Percentiles rank a stretch among this genome's conserved stretches.
phyloP scores from a whole-genome alignment of 2,113 vertebrate genomes.

The Tragelaphus scriptus region DNA sequence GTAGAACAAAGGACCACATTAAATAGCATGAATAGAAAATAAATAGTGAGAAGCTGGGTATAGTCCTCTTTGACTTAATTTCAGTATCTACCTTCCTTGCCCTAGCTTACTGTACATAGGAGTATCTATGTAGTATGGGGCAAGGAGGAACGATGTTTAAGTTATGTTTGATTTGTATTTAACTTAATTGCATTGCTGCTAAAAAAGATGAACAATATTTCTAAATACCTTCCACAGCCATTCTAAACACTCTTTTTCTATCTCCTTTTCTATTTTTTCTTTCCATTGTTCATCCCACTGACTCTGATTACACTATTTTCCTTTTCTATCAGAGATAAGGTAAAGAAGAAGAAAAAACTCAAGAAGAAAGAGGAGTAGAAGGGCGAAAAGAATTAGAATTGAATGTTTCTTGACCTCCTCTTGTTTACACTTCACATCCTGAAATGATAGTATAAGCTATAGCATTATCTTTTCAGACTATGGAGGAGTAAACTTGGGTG shows the following conservation, averaged over 20 bases:
- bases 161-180: neutral
- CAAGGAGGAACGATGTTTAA: neutral
- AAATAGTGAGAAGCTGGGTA: neutral
- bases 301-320: neutral
- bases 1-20: neutral
- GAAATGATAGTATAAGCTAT: neutral
- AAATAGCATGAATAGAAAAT: neutral
- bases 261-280: neutral
- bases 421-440: neutral
- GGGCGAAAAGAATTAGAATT: neutral
- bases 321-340: neutral
- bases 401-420: neutral
- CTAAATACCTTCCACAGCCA: neutral
- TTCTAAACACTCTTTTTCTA: neutral
- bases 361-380: neutral
- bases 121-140: neutral
- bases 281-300: neutral
- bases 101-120: neutral
- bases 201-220: neutral
- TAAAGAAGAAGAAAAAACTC: neutral
- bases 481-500: neutral
- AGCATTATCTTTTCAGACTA: neutral
- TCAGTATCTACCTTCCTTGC: neutral
- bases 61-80: neutral
- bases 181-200: neutral